phyloP scores from a whole-genome alignment of 2,888 invertebrate species.

The Ichneumoninae sp. region DNA sequence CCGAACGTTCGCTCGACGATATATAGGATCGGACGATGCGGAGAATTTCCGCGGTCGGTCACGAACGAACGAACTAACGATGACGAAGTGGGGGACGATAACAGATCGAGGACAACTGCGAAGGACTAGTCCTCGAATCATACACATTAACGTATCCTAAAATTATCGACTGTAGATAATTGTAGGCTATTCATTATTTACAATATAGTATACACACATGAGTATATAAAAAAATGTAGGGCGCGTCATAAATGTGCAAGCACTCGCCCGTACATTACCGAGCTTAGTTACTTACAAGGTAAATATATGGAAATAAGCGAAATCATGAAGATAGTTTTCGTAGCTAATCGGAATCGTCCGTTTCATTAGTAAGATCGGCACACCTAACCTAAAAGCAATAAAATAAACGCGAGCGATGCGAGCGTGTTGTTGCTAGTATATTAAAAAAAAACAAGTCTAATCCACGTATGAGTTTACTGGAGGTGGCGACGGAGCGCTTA shows the following conservation, averaged over 20 bases:
- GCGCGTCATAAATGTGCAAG: too few species aligned
- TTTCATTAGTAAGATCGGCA: too few species aligned
- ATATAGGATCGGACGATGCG: slow-evolving; percentile 6
- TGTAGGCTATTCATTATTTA: background rate
- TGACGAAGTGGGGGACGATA: background rate
- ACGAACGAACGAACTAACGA: slow-evolving; percentile 17
- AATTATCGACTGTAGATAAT: background rate
- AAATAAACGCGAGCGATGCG: too few species aligned
- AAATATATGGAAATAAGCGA: too few species aligned
- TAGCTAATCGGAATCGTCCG: too few species aligned
- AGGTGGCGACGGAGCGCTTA: background rate
- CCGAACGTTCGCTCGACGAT: slow-evolving; percentile 5
- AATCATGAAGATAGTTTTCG: too few species aligned
- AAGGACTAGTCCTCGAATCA: slow-evolving; percentile 16
- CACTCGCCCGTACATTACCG: too few species aligned
- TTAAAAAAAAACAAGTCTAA: background rate
- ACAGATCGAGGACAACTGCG: slow-evolving; percentile 8
- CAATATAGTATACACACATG: background rate
- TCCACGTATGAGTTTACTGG: background rate
- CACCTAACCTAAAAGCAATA: too few species aligned
- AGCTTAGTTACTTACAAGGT: too few species aligned
- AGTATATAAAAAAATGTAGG: too few species aligned
- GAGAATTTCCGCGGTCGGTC: slow-evolving; percentile 18
- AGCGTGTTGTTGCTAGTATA: too few species aligned
- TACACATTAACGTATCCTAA: background rate